Percentiles rank a stretch among this genome's conserved stretches.
phyloP scores from a whole-genome alignment of 2,888 invertebrate genomes.

The Ecliptopera silaceata region DNA sequence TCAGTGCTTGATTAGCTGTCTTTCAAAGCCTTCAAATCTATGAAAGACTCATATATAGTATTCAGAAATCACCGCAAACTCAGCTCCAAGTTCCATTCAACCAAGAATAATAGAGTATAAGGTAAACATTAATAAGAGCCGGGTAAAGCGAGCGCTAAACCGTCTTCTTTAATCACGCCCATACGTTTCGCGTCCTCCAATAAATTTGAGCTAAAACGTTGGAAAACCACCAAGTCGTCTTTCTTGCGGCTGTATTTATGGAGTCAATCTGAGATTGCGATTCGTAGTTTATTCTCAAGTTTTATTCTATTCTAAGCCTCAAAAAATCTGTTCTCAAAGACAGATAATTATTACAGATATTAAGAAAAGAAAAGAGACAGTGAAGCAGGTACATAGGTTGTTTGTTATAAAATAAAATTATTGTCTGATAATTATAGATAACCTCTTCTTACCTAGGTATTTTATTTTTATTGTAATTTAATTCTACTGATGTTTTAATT shows the following conservation, averaged over 20 bases:
- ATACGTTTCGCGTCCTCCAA: constrained; percentile 45
- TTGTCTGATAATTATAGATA: too few species aligned
- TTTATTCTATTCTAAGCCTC: background rate
- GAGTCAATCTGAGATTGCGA: constrained; percentile 21
- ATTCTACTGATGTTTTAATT: too few species aligned
- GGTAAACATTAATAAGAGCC: constrained; percentile 43
- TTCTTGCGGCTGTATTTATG: constrained; percentile 23
- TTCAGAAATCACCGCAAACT: constrained; percentile 7
- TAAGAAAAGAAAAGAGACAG: too few species aligned
- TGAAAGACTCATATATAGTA: background rate
- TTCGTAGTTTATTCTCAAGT: background rate
- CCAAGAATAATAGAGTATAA: constrained; percentile 38
- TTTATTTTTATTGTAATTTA: too few species aligned
- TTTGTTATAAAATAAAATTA: too few species aligned
- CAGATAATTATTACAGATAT: too few species aligned
- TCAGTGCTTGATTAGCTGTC: too few species aligned
- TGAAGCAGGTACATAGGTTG: too few species aligned
- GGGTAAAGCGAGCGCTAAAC: constrained; percentile 33
- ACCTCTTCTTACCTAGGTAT: too few species aligned
- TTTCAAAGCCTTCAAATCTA: background rate
- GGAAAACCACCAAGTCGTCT: constrained; percentile 35
- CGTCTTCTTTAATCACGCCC: constrained; percentile 44
- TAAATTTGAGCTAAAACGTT: constrained; percentile 47
- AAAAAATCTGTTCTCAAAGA: too few species aligned
- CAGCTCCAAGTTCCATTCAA: constrained; percentile 18